A percentile compares a stretch with the other conserved stretches of the same genome.
Conservation (phyloP, 2,888 invertebrate species). For the Nysson spinosus region DNA sequence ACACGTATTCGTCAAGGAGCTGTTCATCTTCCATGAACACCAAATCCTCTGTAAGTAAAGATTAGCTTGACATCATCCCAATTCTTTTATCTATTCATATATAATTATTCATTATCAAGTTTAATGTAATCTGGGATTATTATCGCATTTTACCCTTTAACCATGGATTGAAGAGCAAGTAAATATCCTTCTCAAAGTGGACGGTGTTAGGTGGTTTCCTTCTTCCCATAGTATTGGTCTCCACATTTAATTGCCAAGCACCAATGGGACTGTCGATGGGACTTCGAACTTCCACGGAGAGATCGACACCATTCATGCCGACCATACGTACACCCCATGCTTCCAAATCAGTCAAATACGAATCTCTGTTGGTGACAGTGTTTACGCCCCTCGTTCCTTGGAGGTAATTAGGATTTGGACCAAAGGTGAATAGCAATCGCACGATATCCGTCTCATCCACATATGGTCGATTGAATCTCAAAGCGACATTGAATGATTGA, state of each 20-base stretch:
- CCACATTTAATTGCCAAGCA: conserved; percentile 83
- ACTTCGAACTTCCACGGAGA: conserved; percentile 80
- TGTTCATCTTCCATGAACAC: conserved; percentile 86
- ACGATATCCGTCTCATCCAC: conserved; percentile 82
- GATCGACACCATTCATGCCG: conserved; percentile 63
- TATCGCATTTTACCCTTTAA: conserved; percentile 81
- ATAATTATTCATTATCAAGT: too few species aligned
- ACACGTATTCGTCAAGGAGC: conserved; percentile 86
- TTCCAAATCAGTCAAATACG: conserved; percentile 66
- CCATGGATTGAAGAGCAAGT: conserved; percentile 91
- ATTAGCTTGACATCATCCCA: too few species aligned
- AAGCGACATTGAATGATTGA: conserved; percentile 84
- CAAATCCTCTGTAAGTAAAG: conserved; percentile 83
- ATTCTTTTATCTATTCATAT: background rate
- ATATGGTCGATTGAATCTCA: conserved; percentile 83
- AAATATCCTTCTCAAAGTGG: conserved; percentile 84
- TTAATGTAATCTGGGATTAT: too few species aligned
- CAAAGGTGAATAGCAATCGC: conserved; percentile 83
- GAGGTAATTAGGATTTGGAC: conserved; percentile 79
- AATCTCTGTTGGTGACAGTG: conserved; percentile 67
- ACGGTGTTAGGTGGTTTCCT: conserved; percentile 76
- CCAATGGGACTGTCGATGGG: conserved; percentile 84
- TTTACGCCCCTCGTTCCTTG: conserved; percentile 80
- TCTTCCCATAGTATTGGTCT: conserved; percentile 79
- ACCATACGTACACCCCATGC: conserved; percentile 77